phyloP scores from a whole-genome alignment of 1,140 invertebrate species.

The Bombyx mandarina region DNA sequence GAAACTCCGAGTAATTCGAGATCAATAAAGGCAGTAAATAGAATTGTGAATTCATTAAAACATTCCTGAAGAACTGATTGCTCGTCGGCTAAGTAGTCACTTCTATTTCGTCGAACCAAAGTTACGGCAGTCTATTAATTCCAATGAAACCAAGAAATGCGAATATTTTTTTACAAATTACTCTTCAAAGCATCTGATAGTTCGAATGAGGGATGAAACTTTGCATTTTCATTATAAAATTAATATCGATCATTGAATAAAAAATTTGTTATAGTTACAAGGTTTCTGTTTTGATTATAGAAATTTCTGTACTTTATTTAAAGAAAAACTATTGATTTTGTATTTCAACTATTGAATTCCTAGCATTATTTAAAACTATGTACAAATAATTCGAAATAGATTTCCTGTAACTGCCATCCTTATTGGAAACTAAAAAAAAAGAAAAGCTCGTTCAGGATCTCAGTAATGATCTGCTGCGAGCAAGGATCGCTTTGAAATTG shows the following conservation, averaged over 20 bases:
- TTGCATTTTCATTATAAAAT: too few relatives aligned
- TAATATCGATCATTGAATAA: too few relatives aligned
- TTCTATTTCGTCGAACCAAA: background rate
- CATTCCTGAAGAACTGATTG: too few relatives aligned
- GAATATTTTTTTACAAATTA: constrained; percentile 19
- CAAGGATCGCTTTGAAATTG: constrained; percentile 37
- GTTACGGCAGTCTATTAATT: constrained; percentile 10
- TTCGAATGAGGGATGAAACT: background rate
- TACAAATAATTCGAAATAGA: too few relatives aligned
- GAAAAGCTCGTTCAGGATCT: constrained; percentile 26
- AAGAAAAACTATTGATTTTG: too few relatives aligned
- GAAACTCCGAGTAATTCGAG: constrained; percentile 5
- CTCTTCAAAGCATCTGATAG: constrained; percentile 14
- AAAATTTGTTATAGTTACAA: too few relatives aligned
- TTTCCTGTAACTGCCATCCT: too few relatives aligned
- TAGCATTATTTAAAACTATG: too few relatives aligned
- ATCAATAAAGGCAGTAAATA: background rate
- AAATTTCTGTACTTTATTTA: too few relatives aligned
- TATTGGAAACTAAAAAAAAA: constrained; percentile 15
- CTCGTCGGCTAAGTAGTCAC: too few relatives aligned
- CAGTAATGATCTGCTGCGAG: constrained; percentile 36
- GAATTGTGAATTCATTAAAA: background rate
- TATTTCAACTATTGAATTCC: too few relatives aligned
- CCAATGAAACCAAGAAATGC: constrained; percentile 16
- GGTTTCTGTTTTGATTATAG: too few relatives aligned